Evolutionary conservation across 1,140 invertebrate species (phyloP).

Genomic region (Hyposmocoma kahamanoa): DNA sequence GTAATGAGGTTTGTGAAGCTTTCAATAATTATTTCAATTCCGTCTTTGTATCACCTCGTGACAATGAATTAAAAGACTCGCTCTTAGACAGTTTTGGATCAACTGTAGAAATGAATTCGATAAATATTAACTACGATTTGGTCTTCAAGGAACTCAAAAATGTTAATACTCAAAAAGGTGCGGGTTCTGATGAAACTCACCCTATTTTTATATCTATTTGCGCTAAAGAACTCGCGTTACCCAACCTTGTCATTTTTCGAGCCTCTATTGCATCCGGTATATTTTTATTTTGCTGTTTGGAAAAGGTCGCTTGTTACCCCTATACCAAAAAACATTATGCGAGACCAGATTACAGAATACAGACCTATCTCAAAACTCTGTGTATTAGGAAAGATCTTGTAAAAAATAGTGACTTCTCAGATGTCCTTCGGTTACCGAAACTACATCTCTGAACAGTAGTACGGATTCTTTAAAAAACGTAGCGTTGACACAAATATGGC

Average conservation of each 20-base stretch:
- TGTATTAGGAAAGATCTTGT: slow-evolving; percentile 33
- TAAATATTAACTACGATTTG: no score
- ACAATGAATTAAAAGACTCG: neutral
- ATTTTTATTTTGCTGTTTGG: no score
- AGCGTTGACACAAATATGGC: slow-evolving; percentile 5
- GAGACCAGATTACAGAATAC: no score
- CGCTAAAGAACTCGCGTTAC: neutral
- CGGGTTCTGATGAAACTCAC: slow-evolving; percentile 6
- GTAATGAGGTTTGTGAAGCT: no score
- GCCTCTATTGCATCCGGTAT: neutral
- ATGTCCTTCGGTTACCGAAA: no score
- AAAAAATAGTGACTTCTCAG: slow-evolving; percentile 19
- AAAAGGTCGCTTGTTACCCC: no score
- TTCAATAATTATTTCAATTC: neutral
- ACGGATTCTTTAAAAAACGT: neutral
- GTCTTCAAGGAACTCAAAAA: slow-evolving; percentile 1
- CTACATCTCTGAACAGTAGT: no score
- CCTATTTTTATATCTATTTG: neutral
- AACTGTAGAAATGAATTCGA: neutral
- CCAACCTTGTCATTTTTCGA: slow-evolving; percentile 4
- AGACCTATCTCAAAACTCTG: no score
- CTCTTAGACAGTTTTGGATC: neutral
- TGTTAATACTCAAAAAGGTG: slow-evolving; percentile 7
- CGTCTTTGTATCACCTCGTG: neutral
- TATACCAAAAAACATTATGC: no score